phyloP scores from a whole-genome alignment of 2,797 vertebrate genomes.

The Galagoides demidoff region DNA sequence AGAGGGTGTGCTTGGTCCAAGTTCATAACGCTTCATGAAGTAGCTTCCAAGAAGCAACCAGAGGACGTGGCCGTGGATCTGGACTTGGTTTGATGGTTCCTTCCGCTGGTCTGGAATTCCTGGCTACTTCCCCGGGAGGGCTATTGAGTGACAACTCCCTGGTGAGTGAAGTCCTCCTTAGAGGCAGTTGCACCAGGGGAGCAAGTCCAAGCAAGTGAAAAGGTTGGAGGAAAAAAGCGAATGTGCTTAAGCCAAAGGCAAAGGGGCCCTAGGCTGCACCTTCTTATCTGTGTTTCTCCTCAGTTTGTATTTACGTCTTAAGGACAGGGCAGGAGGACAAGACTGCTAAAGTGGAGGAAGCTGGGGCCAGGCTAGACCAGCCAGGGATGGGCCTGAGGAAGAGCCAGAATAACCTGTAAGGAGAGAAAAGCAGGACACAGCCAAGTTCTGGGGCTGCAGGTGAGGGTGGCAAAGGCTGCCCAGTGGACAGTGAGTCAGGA shows the following conservation, averaged over 20 bases:
- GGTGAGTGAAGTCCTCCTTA: rapidly evolving
- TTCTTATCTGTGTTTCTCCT: rapidly evolving
- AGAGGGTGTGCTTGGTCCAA: neutral
- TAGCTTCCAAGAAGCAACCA: neutral
- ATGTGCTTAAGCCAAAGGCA: neutral
- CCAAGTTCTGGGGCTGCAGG: neutral
- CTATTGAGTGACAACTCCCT: neutral
- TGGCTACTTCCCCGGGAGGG: neutral
- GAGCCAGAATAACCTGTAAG: neutral
- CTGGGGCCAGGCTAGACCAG: rapidly evolving
- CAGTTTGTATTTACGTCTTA: neutral
- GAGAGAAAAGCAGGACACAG: neutral
- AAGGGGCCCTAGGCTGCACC: neutral
- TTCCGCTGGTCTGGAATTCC: neutral
- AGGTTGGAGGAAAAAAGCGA: neutral
- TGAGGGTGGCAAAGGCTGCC: neutral
- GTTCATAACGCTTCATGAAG: neutral
- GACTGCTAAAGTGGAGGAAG: rapidly evolving
- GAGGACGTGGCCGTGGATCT: neutral
- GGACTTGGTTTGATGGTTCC: neutral
- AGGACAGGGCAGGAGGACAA: neutral
- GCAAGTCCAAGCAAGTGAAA: neutral
- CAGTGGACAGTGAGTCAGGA: rapidly evolving
- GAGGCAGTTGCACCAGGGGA: neutral
- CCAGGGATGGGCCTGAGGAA: neutral